Base-by-base conservation (phyloP, 1,140 invertebrate species). In the Oscheius sp. region DNA sequence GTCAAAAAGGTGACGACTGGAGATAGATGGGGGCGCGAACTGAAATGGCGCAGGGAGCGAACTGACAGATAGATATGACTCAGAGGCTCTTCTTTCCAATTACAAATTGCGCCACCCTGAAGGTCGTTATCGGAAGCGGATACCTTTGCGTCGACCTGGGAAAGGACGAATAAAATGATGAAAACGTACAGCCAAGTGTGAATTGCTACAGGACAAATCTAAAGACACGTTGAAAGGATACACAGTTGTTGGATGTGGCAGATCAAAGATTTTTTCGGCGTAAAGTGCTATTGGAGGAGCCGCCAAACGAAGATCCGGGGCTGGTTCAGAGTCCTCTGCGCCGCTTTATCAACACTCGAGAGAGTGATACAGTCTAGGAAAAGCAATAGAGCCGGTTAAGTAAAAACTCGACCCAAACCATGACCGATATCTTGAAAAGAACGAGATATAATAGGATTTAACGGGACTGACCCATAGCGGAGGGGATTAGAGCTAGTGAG, bases 311-410 rank as follows among this genome's bases (percentile, higher is more conserved):
- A 55, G 49, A 55, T 23, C 49, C 15, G 49, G 7, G 28, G 15
- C 49, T 26, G 49, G 49, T 55, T 55, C 49, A 55, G n/a, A 55
- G 49, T 55, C 49, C 49, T 55, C 49, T 55, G 49, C 49, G 49
- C 15, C 49, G 49, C 49, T 55, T 55, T 55, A 55, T 26, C 49
- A 55, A 55, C 49, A 55, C 49, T 55, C 28, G 23, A 55, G 49
- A 55, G 49, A 4, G 28, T 55, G 49, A 55, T 55, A 55, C 49
- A 55, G 28, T 23, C 7, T 55, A 26, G 28, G 49, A 55, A 23
- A 55, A 55, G 28, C 49, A 55, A 4, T 26, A 55, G 49, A n/a
- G n/a, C n/a, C n/a, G n/a, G n/a, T n/a, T n/a, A n/a, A n/a, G n/a
- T n/a, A n/a, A n/a, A n/a, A n/a, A n/a, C n/a, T n/a, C n/a, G n/a